These are phyloP conservation scores for Rhinolophus sinicus DNA, from an alignment of 2,113 vertebrate genomes.

Conservation along the genomic window DNA sequence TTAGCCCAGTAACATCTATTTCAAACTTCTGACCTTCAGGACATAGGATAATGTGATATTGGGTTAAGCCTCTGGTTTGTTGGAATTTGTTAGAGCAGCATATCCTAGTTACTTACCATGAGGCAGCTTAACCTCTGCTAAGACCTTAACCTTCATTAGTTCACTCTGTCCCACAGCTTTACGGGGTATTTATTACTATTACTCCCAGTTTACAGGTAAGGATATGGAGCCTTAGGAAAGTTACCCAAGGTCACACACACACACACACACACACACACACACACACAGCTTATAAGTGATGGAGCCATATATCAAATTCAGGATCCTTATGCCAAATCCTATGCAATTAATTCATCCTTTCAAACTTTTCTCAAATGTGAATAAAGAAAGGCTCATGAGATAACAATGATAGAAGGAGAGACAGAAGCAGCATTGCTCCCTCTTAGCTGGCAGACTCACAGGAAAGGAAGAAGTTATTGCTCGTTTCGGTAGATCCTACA, in stretches of 20 bases:
- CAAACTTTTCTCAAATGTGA: not conserved
- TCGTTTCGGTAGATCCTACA: not conserved
- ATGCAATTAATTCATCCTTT: not conserved
- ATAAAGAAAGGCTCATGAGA: not conserved
- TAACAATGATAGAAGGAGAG: not conserved
- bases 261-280: not conserved
- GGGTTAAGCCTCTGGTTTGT: rapidly evolving
- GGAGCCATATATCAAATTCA: not conserved
- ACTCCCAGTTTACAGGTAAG: not conserved
- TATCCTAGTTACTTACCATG: not conserved
- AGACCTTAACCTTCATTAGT: not conserved
- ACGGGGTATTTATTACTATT: no score
- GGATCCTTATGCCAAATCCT: not conserved
- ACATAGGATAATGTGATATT: not conserved
- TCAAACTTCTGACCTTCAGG: not conserved
- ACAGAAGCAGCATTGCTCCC: not conserved
- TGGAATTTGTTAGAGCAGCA: not conserved
- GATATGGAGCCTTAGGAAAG: not conserved
- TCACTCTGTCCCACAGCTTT: not conserved
- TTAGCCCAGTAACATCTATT: not conserved
- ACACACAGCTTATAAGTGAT: not conserved
- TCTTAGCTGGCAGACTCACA: not conserved
- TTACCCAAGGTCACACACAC: not conserved
- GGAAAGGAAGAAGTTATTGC: not conserved
- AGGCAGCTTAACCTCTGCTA: no score